Evolutionary conservation across 2,113 vertebrate genomes (phyloP).

Genomic region (Turdus rufiventris): DNA sequence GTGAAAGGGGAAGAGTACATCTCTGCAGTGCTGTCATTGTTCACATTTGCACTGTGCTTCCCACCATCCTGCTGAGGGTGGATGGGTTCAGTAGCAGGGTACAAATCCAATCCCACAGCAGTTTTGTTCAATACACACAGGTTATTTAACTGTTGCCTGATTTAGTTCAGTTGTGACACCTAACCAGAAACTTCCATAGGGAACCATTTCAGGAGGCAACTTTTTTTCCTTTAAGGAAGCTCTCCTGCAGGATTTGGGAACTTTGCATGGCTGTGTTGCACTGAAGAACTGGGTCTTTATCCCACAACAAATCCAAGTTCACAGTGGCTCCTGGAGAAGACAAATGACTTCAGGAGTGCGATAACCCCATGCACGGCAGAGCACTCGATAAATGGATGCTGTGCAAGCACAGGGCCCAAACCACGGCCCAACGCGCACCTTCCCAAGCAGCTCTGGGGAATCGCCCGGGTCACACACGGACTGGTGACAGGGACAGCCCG

Average conservation of each 20-base stretch:
- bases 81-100: neutral
- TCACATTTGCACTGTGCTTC: rapidly evolving
- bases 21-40: neutral
- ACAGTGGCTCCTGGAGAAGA: neutral
- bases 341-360: neutral
- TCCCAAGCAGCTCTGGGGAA: rapidly evolving
- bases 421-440: rapidly evolving
- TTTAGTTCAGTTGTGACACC: neutral
- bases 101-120: neutral
- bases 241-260: neutral
- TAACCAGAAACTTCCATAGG: neutral
- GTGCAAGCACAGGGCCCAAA: too few relatives aligned
- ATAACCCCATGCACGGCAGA: neutral
- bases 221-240: too few relatives aligned
- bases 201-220: neutral
- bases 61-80: neutral
- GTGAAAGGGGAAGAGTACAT: rapidly evolving
- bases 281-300: neutral
- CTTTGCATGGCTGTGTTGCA: neutral
- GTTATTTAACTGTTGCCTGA: neutral
- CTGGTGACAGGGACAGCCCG: neutral
- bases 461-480: rapidly evolving
- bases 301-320: rapidly evolving
- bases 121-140: neutral
- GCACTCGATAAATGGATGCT: neutral